Conservation (phyloP, 37 sponge, comb jelly and placozoan species). For the Chondrilla cf. caribensis region DNA sequence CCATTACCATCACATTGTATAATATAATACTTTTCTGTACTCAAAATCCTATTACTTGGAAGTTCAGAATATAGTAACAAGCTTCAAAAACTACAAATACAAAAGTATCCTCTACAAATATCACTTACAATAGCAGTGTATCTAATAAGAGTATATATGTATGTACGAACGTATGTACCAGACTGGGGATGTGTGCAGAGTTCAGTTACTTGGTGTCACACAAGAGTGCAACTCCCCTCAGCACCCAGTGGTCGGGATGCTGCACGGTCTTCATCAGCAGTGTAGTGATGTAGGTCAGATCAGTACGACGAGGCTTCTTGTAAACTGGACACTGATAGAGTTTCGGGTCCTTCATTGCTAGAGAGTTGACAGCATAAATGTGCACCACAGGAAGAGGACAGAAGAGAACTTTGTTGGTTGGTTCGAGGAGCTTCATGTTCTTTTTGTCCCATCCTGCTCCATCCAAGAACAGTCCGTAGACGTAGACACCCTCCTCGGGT, state of each 20-base stretch:
- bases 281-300: constrained; percentile 92
- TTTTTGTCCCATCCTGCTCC: constrained; percentile 99
- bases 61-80: too few relatives aligned
- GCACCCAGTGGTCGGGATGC: constrained; percentile 92
- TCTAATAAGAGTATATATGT: too few relatives aligned
- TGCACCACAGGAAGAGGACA: constrained; percentile 83
- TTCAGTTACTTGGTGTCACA: constrained; percentile 90
- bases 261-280: constrained; percentile 72
- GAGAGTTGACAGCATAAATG: constrained; percentile 87
- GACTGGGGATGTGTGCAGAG: too few relatives aligned
- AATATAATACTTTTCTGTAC: too few relatives aligned
- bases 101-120: too few relatives aligned
- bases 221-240: constrained; percentile 94
- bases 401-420: constrained; percentile 93
- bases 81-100: too few relatives aligned
- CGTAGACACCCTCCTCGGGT: constrained; percentile 95
- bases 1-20: too few relatives aligned
- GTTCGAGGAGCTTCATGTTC: constrained; percentile 69
- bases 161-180: too few relatives aligned
- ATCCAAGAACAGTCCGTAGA: constrained; percentile 93
- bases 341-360: constrained; percentile 61
- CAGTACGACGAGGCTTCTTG: constrained; percentile 96
- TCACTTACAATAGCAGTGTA: too few relatives aligned
- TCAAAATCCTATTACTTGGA: too few relatives aligned
- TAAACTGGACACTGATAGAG: constrained; percentile 97